Base-by-base conservation (phyloP, 2,888 invertebrate species). In the Gnatocerus cornutus region DNA sequence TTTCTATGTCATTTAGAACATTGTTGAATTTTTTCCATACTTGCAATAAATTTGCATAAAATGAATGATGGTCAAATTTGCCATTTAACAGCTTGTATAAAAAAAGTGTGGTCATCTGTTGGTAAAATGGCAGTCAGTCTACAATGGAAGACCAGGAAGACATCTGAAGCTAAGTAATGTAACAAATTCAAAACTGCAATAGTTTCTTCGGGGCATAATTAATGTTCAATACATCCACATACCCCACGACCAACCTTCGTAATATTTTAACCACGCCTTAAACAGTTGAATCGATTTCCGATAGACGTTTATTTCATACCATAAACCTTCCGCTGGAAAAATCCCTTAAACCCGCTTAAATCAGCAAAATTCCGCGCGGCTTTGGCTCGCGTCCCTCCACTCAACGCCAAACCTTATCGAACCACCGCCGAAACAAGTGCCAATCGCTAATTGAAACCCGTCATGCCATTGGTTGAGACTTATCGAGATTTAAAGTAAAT, bases 241-340 rank as follows among this genome's bases (percentile, higher is more conserved):
- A 59, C 59, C 59, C 59, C 59, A 59, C 59, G 59, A 59, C 59
- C 59, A 46, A 59, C 59, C 59, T 59, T 59, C 59, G 59, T 59
- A 59, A 59, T 59, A 59, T 59, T 59, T 59, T 27, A 59, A 59
- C 59, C 59, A 48, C 59, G 59, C 59, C 59, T 46, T 59, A 46
- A 59, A 59, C 58, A 43, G 29, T 59, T 46, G 59, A 59, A 59
- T 59, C 59, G 59, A 59, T 59, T 59, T 59, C 59, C 59, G 59
- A 59, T 50, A 50, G 29, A 14, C 21, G 46, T 12, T 41, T 41
- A 41, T 13, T 41, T n/a, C 41, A 13, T 41, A 12, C 41, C 41
- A 33, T 33, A 33, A 33, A 33, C 9, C n/a, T 33, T 33, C n/a
- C 33, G 33, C 33, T 1, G 33, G 3, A 33, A 33, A 33, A 33